Evolutionary conservation across 2,888 invertebrate genomes (phyloP).

Genomic region (Plebejus argus): DNA sequence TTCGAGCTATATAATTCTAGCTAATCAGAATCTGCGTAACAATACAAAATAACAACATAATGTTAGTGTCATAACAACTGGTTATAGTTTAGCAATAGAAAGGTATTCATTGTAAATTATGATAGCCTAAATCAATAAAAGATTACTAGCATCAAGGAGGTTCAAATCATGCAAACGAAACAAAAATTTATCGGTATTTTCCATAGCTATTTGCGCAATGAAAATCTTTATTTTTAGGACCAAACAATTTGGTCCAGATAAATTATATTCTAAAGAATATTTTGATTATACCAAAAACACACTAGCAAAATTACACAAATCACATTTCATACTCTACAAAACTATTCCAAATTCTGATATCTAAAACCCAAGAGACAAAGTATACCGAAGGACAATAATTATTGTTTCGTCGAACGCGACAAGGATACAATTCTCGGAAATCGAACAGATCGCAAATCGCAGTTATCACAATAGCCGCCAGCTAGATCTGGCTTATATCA

Average conservation of each 20-base stretch:
- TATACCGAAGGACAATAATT: neutral
- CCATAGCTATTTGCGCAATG: too few species aligned
- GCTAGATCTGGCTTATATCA: neutral
- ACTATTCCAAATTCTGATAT: neutral
- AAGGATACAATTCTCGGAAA: conserved; percentile 19
- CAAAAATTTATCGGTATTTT: too few species aligned
- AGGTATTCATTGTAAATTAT: conserved; percentile 2
- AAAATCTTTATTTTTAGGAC: too few species aligned
- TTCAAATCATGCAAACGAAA: too few species aligned
- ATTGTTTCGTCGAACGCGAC: neutral
- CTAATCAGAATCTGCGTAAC: conserved; percentile 7
- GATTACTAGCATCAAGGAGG: neutral
- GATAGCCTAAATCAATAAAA: neutral
- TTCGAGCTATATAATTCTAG: neutral
- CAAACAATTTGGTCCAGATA: too few species aligned
- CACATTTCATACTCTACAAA: too few species aligned
- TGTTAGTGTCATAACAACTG: conserved; percentile 12
- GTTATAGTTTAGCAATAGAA: conserved; percentile 10
- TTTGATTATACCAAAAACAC: too few species aligned
- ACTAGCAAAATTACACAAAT: too few species aligned
- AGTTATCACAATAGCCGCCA: neutral
- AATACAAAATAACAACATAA: conserved; percentile 21
- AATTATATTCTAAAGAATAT: too few species aligned
- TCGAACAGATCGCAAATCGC: conserved; percentile 3
- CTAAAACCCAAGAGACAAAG: neutral